These are phyloP conservation scores for Epirrhoe tristata DNA, from an alignment of 2,888 invertebrate genomes.

Conservation along the genomic window DNA sequence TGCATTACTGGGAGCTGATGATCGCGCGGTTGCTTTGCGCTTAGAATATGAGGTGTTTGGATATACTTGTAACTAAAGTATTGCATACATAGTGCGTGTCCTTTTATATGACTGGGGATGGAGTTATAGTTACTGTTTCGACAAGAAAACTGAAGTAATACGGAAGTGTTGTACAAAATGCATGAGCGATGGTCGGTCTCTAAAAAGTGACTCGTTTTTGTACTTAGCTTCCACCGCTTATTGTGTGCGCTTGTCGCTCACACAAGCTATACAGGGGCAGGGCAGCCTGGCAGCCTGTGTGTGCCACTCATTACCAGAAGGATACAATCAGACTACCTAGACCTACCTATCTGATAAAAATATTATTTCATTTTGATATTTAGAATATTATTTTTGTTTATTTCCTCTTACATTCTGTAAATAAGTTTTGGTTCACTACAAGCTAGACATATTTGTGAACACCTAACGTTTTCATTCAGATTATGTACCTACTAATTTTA, in stretches of 20 bases:
- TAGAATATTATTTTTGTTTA: conserved; percentile 45
- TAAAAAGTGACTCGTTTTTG: not conserved
- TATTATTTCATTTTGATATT: conserved; percentile 33
- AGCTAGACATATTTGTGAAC: conserved; percentile 61
- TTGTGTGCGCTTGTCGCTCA: not conserved
- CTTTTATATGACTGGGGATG: not conserved
- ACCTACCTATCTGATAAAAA: conserved; percentile 37
- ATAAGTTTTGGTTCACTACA: conserved; percentile 57
- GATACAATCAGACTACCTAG: conserved; percentile 32
- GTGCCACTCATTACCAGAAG: conserved; percentile 21
- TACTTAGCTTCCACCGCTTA: not conserved
- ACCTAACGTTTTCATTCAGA: conserved; percentile 68
- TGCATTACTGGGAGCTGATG: conserved; percentile 16
- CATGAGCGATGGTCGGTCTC: not conserved
- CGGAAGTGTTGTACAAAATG: not conserved
- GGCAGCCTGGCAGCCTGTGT: conserved; percentile 21
- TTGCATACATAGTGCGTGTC: conserved; percentile 7
- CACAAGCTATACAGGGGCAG: not conserved
- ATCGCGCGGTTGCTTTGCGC: conserved; percentile 19
- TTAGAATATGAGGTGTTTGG: conserved; percentile 16
- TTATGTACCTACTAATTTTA: conserved; percentile 74
- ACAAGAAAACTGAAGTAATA: not conserved
- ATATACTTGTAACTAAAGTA: conserved; percentile 17
- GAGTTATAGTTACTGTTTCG: not conserved
- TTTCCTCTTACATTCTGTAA: conserved; percentile 60